A percentile compares a stretch with the other conserved stretches of the same genome.
phyloP scores from a whole-genome alignment of 2,797 vertebrate genomes.

The Delichon dasypus region DNA sequence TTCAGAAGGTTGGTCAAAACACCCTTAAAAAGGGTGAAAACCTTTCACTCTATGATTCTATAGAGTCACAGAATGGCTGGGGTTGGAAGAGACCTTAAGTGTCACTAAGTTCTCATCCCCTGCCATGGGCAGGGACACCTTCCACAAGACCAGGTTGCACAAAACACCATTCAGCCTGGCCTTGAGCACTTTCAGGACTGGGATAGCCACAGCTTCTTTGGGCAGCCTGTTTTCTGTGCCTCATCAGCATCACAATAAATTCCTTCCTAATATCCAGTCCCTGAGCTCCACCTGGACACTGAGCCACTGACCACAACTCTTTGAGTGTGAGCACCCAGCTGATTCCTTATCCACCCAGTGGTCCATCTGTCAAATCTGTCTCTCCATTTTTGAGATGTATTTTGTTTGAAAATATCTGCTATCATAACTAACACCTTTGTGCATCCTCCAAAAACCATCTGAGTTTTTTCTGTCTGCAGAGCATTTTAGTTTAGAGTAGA shows the following conservation, averaged over 20 bases:
- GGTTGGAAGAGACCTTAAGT: background rate
- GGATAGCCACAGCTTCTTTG: background rate
- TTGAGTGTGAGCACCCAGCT: background rate
- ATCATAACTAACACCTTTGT: rapidly evolving
- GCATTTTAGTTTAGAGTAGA: background rate
- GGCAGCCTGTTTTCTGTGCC: background rate
- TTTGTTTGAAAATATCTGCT: background rate
- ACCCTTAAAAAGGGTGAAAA: background rate
- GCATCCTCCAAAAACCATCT: background rate
- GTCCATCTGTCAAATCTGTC: rapidly evolving
- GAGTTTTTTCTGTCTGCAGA: background rate
- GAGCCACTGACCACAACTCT: background rate
- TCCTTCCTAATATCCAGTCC: background rate
- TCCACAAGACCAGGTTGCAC: background rate
- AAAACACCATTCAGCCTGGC: background rate
- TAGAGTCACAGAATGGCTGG: background rate
- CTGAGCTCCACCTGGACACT: background rate
- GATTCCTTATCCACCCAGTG: rapidly evolving
- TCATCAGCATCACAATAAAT: background rate
- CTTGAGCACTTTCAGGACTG: background rate
- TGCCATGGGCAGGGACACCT: background rate
- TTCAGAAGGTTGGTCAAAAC: background rate
- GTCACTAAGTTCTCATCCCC: background rate
- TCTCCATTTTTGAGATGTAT: background rate
- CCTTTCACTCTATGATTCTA: background rate